Evolutionary conservation across 2,797 vertebrate genomes (phyloP).

Genomic region (Betta splendens): DNA sequence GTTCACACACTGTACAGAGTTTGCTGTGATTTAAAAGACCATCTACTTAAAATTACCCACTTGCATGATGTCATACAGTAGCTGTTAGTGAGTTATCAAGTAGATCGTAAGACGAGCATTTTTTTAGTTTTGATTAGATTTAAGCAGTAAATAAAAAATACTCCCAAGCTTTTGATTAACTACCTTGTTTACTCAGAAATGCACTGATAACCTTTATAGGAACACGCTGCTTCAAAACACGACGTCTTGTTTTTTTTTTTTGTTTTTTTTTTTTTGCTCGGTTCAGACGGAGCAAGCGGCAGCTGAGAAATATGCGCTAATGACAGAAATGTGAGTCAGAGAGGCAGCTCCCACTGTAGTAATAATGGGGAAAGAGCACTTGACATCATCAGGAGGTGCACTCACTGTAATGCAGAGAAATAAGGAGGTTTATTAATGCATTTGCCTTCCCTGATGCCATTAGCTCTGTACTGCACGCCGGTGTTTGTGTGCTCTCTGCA

Average conservation of each 20-base stretch:
- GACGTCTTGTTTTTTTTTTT: not conserved
- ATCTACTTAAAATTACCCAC: too few relatives aligned
- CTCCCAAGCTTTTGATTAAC: not conserved
- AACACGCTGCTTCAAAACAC: slow-evolving; percentile 2
- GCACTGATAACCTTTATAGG: not conserved
- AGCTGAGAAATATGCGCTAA: slow-evolving; percentile 10
- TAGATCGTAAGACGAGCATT: too few relatives aligned
- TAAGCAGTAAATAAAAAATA: not conserved
- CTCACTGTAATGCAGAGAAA: slow-evolving; percentile 4
- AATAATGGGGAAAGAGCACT: slow-evolving; percentile 10
- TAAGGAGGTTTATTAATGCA: not conserved
- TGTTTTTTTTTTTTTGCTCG: slow-evolving; percentile 1
- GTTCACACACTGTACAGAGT: too few relatives aligned
- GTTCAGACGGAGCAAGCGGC: slow-evolving; percentile 10
- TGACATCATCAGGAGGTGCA: slow-evolving; percentile 10
- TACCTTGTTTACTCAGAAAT: not conserved
- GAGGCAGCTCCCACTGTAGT: not conserved
- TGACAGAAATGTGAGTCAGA: slow-evolving; percentile 26
- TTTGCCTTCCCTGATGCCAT: slow-evolving; percentile 1
- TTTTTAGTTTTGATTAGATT: not conserved
- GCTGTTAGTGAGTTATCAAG: too few relatives aligned
- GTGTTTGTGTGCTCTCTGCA: slow-evolving; percentile 48
- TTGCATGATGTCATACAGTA: too few relatives aligned
- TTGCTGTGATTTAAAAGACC: too few relatives aligned
- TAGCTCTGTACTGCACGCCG: not conserved